Conservation (phyloP, 2,113 vertebrate genomes). For the Elaphurus davidianus region DNA sequence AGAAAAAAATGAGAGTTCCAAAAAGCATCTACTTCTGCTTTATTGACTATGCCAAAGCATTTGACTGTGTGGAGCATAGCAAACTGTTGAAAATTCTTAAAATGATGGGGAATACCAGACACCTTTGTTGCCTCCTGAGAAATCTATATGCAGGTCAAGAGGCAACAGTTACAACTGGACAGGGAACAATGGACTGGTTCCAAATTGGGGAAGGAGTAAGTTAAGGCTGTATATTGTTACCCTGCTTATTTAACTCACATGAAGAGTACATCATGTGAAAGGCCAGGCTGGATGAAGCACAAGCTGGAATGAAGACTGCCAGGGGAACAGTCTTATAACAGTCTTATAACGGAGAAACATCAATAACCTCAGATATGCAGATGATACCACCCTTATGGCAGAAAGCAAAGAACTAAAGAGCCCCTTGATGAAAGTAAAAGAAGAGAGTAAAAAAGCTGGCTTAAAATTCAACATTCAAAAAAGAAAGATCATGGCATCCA, state of each 20-base stretch:
- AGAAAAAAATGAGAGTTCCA: neutral
- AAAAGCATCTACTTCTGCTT: neutral
- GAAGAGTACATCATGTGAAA: neutral
- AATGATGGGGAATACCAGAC: neutral
- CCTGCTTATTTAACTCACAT: neutral
- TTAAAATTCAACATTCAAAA: neutral
- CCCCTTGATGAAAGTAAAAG: neutral
- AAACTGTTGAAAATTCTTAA: neutral
- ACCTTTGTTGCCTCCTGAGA: neutral
- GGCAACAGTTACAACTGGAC: neutral
- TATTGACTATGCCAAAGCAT: neutral
- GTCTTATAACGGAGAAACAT: neutral
- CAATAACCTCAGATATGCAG: neutral
- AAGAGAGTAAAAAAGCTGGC: neutral
- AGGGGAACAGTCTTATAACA: neutral
- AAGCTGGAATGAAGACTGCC: neutral
- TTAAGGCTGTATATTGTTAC: neutral
- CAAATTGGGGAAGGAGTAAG: neutral
- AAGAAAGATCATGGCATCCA: neutral
- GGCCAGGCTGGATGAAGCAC: neutral
- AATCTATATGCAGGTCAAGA: neutral
- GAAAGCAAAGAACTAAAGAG: neutral
- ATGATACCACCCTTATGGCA: neutral
- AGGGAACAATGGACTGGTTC: neutral
- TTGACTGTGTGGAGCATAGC: neutral